Evolutionary conservation across 2,113 vertebrate genomes (phyloP).

Genomic region (Pontoporia blainvillei): DNA sequence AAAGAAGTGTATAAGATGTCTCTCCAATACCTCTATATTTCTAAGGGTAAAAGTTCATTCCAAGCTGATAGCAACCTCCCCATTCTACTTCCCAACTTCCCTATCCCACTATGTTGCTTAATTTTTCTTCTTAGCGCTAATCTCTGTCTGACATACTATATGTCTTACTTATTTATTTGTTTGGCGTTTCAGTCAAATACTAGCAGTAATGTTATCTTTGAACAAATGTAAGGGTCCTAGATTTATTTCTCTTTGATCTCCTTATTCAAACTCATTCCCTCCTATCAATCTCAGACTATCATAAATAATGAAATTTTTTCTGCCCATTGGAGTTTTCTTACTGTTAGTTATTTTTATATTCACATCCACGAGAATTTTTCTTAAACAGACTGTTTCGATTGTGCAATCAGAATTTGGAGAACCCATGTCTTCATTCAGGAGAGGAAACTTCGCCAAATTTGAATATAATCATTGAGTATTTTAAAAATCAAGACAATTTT

Average conservation of each 20-base stretch:
- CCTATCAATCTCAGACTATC: background rate
- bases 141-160: background rate
- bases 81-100: background rate
- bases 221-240: background rate
- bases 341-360: constrained; percentile 19
- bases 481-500: background rate
- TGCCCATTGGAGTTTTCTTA: background rate
- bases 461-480: background rate
- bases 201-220: background rate
- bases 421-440: background rate
- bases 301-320: background rate
- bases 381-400: constrained; percentile 6
- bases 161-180: background rate
- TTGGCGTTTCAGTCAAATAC: constrained; percentile 7
- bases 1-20: background rate
- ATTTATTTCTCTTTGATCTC: background rate
- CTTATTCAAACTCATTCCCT: background rate
- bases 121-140: background rate
- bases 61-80: background rate
- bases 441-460: background rate
- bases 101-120: background rate
- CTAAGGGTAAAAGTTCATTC: background rate
- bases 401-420: constrained; percentile 4
- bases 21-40: background rate
- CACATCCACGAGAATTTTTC: background rate